Evolutionary conservation across 2,113 vertebrate genomes (phyloP).

Genomic region (Notothenia rossii): DNA sequence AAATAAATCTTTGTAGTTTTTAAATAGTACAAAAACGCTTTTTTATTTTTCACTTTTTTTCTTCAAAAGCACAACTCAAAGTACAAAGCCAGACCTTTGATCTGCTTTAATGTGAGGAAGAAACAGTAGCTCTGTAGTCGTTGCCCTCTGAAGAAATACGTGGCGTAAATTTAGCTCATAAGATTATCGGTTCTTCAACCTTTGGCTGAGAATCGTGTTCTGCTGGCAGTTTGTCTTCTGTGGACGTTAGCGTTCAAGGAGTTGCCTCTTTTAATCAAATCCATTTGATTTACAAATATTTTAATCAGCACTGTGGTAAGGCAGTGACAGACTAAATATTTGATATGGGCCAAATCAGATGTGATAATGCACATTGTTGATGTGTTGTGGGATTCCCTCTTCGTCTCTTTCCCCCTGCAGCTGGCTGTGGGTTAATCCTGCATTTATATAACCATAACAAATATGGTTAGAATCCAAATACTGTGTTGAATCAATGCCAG

Average conservation of each 20-base stretch:
- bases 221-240: slow-evolving; percentile 13
- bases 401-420: slow-evolving; percentile 36
- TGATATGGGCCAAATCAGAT: slow-evolving; percentile 46
- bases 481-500: slow-evolving; percentile 46
- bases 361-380: slow-evolving; percentile 13
- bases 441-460: slow-evolving; percentile 40
- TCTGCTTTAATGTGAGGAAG: slow-evolving; percentile 49
- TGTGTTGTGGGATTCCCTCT: slow-evolving; percentile 24
- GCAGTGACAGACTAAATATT: slow-evolving; percentile 49
- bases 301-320: slow-evolving; percentile 38
- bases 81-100: slow-evolving; percentile 54
- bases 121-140: slow-evolving; percentile 23
- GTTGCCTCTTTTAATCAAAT: slow-evolving; percentile 22
- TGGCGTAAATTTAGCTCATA: slow-evolving; percentile 42
- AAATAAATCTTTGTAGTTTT: slow-evolving; percentile 72
- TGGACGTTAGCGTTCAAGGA: slow-evolving; percentile 3
- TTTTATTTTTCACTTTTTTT: slow-evolving; percentile 35
- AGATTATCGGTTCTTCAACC: slow-evolving; percentile 43
- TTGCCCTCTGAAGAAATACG: slow-evolving; percentile 15
- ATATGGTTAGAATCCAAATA: slow-evolving; percentile 32
- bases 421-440: slow-evolving; percentile 44
- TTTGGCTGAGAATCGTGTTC: slow-evolving; percentile 32
- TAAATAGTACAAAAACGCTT: slow-evolving; percentile 78
- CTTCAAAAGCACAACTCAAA: slow-evolving; percentile 46
- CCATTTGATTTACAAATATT: slow-evolving; percentile 20